These are phyloP conservation scores for Plebejus argus DNA, from an alignment of 2,888 invertebrate species.

Conservation along the genomic window DNA sequence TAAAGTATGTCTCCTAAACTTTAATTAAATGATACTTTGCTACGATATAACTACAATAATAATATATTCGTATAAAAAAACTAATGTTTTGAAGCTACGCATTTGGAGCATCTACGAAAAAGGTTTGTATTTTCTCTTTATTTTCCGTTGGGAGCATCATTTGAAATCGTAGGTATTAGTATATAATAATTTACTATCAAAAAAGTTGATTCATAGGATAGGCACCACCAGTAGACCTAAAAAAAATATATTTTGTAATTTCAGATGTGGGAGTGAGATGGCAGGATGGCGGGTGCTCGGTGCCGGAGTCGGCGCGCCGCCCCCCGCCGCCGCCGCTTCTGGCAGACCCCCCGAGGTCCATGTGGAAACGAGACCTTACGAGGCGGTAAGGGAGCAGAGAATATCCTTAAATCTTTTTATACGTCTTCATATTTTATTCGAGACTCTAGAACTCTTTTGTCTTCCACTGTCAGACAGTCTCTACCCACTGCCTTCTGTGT, in stretches of 20 bases:
- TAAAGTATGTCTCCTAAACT: too few relatives aligned
- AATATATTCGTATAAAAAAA: too few relatives aligned
- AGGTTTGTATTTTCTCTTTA: not conserved
- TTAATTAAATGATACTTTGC: too few relatives aligned
- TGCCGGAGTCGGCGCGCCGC: constrained; percentile 55
- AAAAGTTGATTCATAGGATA: too few relatives aligned
- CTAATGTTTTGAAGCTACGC: not conserved
- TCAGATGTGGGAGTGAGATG: constrained; percentile 69
- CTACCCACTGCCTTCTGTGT: too few relatives aligned
- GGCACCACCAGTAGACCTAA: too few relatives aligned
- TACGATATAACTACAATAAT: too few relatives aligned
- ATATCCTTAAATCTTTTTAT: not conserved
- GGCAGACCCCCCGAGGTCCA: constrained; percentile 53
- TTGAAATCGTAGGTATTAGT: not conserved
- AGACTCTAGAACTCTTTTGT: too few relatives aligned
- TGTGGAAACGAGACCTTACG: constrained; percentile 53
- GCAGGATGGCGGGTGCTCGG: constrained; percentile 59
- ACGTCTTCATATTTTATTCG: too few relatives aligned
- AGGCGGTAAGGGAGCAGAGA: constrained; percentile 51
- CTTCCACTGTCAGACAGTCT: too few relatives aligned
- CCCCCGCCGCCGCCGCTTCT: constrained; percentile 63
- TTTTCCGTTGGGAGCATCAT: not conserved
- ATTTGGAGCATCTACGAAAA: not conserved
- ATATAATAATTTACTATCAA: too few relatives aligned
- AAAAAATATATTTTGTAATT: not conserved